Evolutionary conservation across 2,888 invertebrate species (phyloP), one percentile per base, ranked within the genome.

Genomic region (Balanococcus diminutus): DNA sequence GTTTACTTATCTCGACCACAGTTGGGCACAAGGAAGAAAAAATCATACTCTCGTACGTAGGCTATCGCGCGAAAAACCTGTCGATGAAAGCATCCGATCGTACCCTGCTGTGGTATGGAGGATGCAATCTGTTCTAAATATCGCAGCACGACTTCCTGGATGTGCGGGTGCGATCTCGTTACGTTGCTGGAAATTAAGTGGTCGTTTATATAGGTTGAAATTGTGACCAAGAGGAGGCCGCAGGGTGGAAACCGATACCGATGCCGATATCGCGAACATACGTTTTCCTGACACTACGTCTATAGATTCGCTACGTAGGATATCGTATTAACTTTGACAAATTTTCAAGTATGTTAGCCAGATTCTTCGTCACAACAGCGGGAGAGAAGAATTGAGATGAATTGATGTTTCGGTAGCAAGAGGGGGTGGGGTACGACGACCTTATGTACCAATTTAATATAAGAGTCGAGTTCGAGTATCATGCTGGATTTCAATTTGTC

Each of bases 121-220:
- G 46, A 28, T 28, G 39, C 67, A 39, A 67, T 84, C 72, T 72
- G 28, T 67, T 39, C 67, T 67, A 75, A 85, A 85, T 79, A 67
- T 85, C 85, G 14, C 85, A 85, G 85, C 85, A 75, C 79, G 85
- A 85, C 85, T 85, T 85, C 79, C 85, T 85, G 85, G 75, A 72
- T 83, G 28, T 85, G 79, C 72, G 85, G 85, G 85, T 51, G 85
- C 85, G 39, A 56, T 67, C 25, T 19, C 61, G 61, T 61, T 75
- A 32, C n/a, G 16, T 16, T 75, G 16, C 5, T 75, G 16, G 61
- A 36, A 79, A 79, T 79, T 79, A 79, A 79, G 75, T 79, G 75
- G 75, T 79, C 75, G 75, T 79, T 36, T 79, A 79, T 79, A 36
- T 79, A 8, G 11, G n/a, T n/a, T n/a, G n/a, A n/a, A n/a, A n/a